These are phyloP conservation scores for Athripsodes cinereus DNA, from an alignment of 2,888 invertebrate species.

Conservation along the genomic window DNA sequence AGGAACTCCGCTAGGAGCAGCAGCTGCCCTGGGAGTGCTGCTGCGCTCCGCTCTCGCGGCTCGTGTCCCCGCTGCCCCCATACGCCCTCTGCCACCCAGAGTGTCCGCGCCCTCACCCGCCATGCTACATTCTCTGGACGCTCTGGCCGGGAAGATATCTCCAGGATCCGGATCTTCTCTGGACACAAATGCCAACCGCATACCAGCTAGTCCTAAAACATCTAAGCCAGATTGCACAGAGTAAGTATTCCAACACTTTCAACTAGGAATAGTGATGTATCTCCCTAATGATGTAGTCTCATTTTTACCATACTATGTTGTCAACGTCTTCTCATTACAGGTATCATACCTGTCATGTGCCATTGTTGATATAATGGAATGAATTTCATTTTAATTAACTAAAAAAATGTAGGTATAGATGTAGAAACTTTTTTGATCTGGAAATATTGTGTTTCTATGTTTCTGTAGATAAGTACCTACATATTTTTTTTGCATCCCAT, in stretches of 20 bases:
- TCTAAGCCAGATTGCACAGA: not conserved
- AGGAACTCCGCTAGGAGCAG: slow-evolving; percentile 33
- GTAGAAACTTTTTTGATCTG: no score
- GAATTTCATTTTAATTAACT: no score
- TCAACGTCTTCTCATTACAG: no score
- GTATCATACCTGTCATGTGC: no score
- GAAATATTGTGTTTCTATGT: no score
- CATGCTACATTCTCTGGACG: slow-evolving; percentile 84
- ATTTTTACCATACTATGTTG: no score
- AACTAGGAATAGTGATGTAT: no score
- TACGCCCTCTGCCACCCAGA: slow-evolving; percentile 30
- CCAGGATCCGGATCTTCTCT: slow-evolving; percentile 59
- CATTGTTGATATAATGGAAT: no score
- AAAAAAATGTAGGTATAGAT: no score
- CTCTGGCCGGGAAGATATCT: slow-evolving; percentile 85
- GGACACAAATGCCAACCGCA: slow-evolving; percentile 65
- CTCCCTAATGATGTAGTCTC: no score
- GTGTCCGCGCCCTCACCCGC: slow-evolving; percentile 39
- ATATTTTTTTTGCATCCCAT: no score
- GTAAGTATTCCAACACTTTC: not conserved
- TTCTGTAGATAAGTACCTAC: no score
- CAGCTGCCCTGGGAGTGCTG: slow-evolving; percentile 37
- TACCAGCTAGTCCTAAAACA: slow-evolving; percentile 27
- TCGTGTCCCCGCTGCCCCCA: slow-evolving; percentile 26
- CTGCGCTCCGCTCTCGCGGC: slow-evolving; percentile 33